phyloP scores from a whole-genome alignment of 2,888 invertebrate genomes.

The Magallana nippona region DNA sequence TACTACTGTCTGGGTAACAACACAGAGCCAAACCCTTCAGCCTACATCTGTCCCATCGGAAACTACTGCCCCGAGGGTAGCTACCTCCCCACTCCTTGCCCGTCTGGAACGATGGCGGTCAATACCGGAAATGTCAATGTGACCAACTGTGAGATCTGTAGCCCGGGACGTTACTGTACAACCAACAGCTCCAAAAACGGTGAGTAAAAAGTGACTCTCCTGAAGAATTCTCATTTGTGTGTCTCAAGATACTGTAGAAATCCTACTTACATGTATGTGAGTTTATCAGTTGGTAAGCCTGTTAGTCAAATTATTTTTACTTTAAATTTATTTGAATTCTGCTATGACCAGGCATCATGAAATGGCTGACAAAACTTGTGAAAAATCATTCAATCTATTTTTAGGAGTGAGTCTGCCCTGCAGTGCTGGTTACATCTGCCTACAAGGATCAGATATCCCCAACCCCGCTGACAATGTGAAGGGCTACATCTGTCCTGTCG shows the following conservation, averaged over 20 bases:
- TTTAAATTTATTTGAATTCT: too few species aligned
- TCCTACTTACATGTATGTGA: too few species aligned
- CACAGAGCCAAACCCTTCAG: slow-evolving; percentile 69
- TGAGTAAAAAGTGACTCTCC: slow-evolving; percentile 45
- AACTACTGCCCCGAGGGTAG: slow-evolving; percentile 78
- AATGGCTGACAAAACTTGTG: too few species aligned
- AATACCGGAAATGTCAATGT: slow-evolving; percentile 72
- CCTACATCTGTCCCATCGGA: slow-evolving; percentile 75
- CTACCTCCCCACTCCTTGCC: slow-evolving; percentile 71
- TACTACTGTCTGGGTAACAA: slow-evolving; percentile 77
- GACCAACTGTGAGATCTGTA: slow-evolving; percentile 74
- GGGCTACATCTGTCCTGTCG: slow-evolving; percentile 76
- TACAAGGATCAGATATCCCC: slow-evolving; percentile 70
- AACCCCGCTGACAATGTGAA: slow-evolving; percentile 71
- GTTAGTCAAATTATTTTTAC: too few species aligned
- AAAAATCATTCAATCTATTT: slow-evolving; percentile 33
- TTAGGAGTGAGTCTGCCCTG: slow-evolving; percentile 72
- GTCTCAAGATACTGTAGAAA: too few species aligned
- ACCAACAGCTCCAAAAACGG: slow-evolving; percentile 74
- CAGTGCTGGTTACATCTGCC: slow-evolving; percentile 75
- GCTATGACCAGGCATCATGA: too few species aligned
- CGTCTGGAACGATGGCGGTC: slow-evolving; percentile 75
- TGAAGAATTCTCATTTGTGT: neutral
- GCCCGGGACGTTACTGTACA: slow-evolving; percentile 75
- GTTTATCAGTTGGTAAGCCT: too few species aligned